Percentiles rank a stretch among this genome's conserved stretches.
These are phyloP conservation scores for Phymatocera aterrima DNA, from an alignment of 2,888 invertebrate genomes.

Conservation along the genomic window DNA sequence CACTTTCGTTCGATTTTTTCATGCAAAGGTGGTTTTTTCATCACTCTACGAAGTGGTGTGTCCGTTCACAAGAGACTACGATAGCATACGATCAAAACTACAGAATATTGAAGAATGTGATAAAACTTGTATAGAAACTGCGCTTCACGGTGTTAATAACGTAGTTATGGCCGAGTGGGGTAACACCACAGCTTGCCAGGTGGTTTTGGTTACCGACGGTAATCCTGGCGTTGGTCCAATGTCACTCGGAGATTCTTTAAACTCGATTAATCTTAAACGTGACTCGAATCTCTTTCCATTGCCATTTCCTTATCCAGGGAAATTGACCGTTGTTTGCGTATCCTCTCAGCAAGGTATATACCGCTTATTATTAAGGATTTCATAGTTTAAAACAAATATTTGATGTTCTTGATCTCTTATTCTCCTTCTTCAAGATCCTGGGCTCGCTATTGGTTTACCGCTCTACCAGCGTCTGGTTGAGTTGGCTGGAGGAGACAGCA, in stretches of 20 bases:
- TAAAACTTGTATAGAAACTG: conserved; percentile 89
- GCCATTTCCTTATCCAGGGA: conserved; percentile 88
- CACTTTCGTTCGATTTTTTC: conserved; percentile 11
- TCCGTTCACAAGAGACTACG: conserved; percentile 93
- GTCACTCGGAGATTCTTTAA: conserved; percentile 79
- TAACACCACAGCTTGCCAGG: conserved; percentile 89
- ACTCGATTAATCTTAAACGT: conserved; percentile 73
- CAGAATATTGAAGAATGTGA: conserved; percentile 89
- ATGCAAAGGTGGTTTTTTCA: conserved; percentile 75
- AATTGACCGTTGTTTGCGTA: conserved; percentile 86
- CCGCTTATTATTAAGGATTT: not conserved
- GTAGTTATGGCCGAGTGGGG: conserved; percentile 94
- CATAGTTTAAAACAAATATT: conserved; percentile 20
- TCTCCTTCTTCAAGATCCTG: conserved; percentile 59
- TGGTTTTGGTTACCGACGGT: conserved; percentile 87
- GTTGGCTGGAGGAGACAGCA: conserved; percentile 82
- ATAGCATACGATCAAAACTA: conserved; percentile 85
- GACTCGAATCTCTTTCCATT: conserved; percentile 80
- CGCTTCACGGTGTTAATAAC: conserved; percentile 87
- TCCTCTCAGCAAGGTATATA: conserved; percentile 81
- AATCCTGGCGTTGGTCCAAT: conserved; percentile 82
- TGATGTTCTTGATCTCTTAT: conserved; percentile 2
- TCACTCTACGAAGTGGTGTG: conserved; percentile 81
- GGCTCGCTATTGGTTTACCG: conserved; percentile 78
- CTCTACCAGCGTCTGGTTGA: conserved; percentile 89